Evolutionary conservation across 2,888 invertebrate genomes (phyloP), one percentile per base, ranked within the genome.

Genomic region (Pristionchus arcanus): DNA sequence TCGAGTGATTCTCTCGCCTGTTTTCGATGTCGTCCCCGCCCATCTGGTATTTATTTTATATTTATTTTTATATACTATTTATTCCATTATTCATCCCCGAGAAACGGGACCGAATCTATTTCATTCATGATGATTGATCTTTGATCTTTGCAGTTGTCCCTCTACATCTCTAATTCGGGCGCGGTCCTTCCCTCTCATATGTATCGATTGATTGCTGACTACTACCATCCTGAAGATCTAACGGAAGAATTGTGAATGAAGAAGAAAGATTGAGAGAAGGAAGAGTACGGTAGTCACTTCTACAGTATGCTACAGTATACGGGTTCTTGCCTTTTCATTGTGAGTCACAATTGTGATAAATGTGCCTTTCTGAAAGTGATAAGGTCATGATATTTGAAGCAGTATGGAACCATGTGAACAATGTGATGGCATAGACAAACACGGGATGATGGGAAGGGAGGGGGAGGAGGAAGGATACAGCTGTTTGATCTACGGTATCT

Each of bases 171-270:
- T 25, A 89, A 89, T 31, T 42, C 34, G 28, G 89, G 81, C 16
- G 77, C 81, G n/a, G 89, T 89, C 28, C 89, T 89, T 77, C 89
- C 89, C 59, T 89, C 89, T 37, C 89, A 89, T 28, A 89, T 89
- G 37, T 89, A 89, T 81, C 77, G 89, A 34, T 42, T 89, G 31
- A 89, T 89, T n/a, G 16, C 89, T 59, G 89, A 89, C n/a, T 89
- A 89, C 49, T 89, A 89, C 31, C 89, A 89, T 81, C 89, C 89
- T 16, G 81, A 89, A 81, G 89, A 89, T 81, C 63, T 81, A 4
- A 81, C 89, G 25, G 87, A 87, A 34, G 31, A 71, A 71, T 49
- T 71, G 34, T 87, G 63, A 63, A 59, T 42, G 85, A 86, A 55
- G n/a, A n/a, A n/a, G n/a, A n/a, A n/a, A n/a, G n/a, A n/a, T n/a